Evolutionary conservation across 2,888 invertebrate genomes (phyloP), one percentile per base, ranked within the genome.

Genomic region (Ectropis crepuscularia): DNA sequence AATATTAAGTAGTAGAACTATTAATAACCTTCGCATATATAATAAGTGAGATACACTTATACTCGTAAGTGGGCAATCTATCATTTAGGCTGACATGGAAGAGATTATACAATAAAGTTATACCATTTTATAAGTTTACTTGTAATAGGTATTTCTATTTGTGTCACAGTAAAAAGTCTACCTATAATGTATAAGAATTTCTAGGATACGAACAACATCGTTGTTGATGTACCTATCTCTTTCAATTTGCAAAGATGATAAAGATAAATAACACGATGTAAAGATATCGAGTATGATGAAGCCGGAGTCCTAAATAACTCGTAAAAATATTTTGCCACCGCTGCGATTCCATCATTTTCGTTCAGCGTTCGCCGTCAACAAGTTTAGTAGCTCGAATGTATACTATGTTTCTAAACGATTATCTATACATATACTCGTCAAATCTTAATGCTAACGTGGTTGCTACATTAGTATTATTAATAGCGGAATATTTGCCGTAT

Each of bases 371-470:
- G 28, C 36, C 43, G 53, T 53, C 53, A 53, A 53, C 53, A 53
- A 53, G 42, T 43, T 53, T 53, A 43, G 42, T 53, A 53, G 28
- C 53, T 8, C 36, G 36, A 37, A 43, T 36, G 8, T 53, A 0
- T 43, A 43, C 43, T n/a, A 42, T 36, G 42, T 53, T 53, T 53
- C 9, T 7, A n/a, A 41, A 5, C 41, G 8, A 42, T 28, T 28
- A 41, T n/a, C 41, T 51, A 6, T 51, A 41, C 39, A 58, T 43
- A 46, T 46, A 41, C 47, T 60, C 16, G 53, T 57, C 61, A 57
- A 65, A 57, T 65, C 51, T 41, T 28, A 28, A 28, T 28, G 4
- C 1, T 28, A 28, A 2, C 16, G 4, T 28, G 16, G 16, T 28
- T n/a, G 4, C 16, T 28, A 28, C 16, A 28, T 28, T 28, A 28